Percentiles rank a stretch among this genome's conserved stretches.
phyloP scores from a whole-genome alignment of 2,888 invertebrate species.

The Hemithea aestivaria region DNA sequence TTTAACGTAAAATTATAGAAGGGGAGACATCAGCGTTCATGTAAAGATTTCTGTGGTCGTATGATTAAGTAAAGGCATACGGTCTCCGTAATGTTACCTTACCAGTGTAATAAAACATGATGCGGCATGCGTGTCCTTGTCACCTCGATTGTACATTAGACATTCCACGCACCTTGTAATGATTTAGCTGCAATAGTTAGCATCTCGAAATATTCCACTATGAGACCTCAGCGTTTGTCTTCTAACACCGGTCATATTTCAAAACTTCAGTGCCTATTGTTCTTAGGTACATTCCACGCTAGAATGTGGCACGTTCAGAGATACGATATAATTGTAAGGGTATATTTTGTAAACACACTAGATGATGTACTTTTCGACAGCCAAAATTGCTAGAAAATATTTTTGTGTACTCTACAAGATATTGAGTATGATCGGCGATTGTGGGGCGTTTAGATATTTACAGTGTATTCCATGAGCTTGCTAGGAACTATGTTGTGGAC shows the following conservation, averaged over 20 bases:
- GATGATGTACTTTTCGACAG: slow-evolving; percentile 50
- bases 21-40: too few relatives aligned
- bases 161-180: slow-evolving; percentile 55
- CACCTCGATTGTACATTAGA: slow-evolving; percentile 50
- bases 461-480: slow-evolving; percentile 54
- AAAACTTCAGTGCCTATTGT: slow-evolving; percentile 67
- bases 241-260: slow-evolving; percentile 46
- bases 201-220: slow-evolving; percentile 29
- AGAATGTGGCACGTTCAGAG: slow-evolving; percentile 55
- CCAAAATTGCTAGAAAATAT: slow-evolving; percentile 62
- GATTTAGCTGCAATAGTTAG: slow-evolving; percentile 52
- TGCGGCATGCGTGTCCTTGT: slow-evolving; percentile 28
- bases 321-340: slow-evolving; percentile 65
- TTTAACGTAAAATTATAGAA: too few relatives aligned
- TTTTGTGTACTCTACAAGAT: slow-evolving; percentile 47
- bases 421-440: slow-evolving; percentile 36
- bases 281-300: slow-evolving; percentile 52
- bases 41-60: too few relatives aligned
- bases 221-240: slow-evolving; percentile 33
- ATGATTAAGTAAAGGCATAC: too few relatives aligned
- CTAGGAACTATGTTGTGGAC: slow-evolving; percentile 40
- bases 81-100: too few relatives aligned
- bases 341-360: slow-evolving; percentile 61
- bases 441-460: slow-evolving; percentile 41
- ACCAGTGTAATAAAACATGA: slow-evolving; percentile 17